Base-by-base conservation (phyloP, 2,113 vertebrate genomes). In the Bos indicus region DNA sequence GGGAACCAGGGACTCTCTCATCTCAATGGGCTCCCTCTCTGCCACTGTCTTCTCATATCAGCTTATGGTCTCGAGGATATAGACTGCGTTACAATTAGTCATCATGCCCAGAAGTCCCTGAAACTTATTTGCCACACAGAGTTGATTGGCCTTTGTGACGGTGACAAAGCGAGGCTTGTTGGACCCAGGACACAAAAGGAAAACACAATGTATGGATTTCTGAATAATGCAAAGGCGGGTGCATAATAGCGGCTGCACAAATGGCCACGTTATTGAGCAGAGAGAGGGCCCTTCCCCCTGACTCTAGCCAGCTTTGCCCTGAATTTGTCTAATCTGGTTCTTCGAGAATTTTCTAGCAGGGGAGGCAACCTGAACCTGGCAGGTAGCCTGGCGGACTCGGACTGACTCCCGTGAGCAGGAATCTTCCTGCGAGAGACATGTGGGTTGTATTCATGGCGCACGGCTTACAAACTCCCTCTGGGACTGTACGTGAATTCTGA, bases 1-100 rank as follows among this genome's bases (percentile, higher is more conserved):
- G 98, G 99, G 99, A 98, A 99, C 98, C 97, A 98, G 98, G 98
- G 98, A 97, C 99, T 99, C 98, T 98, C 97, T 98, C 97, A 48
- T 98, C 98, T 99, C 99, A 99, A 99, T 98, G 98, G 98, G 98
- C 97, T 98, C 98, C 98, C 98, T 98, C 98, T 98, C 98, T 94
- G 95, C 98, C 97, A 98, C 98, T 99, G 99, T 99, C 97, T 99
- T 98, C 98, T 98, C 97, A 97, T 98, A 99, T 99, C 99, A 98
- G 98, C 99, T 99, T 98, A 98, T 98, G 98, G 98, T 98, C 98
- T 98, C 97, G 97, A 98, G 98, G 98, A 99, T 98, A 99, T 98
- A 99, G 96, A 98, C 98, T 98, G 98, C 98, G 98, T 99, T 98
- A 99, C 98, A 99, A 98, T 99, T 99, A 98, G 98, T 99, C 99